phyloP scores from a whole-genome alignment of 92 coral and sea anemone species.

The Isaurus tuberculatus region DNA sequence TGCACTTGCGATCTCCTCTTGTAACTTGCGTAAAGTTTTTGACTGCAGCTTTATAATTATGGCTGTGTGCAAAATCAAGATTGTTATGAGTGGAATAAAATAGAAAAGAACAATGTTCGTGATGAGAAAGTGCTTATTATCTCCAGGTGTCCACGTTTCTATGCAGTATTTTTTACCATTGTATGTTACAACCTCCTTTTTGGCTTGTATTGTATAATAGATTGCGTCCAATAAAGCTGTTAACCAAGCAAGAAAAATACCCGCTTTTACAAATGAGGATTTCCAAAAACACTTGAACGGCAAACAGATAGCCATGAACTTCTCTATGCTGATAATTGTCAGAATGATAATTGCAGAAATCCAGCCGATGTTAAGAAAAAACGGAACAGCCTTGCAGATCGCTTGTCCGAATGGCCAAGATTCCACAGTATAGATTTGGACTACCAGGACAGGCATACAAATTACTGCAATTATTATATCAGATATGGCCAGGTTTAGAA shows the following conservation, averaged over 20 bases:
- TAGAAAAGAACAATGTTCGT: conserved; percentile 15
- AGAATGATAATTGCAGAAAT: conserved; percentile 24
- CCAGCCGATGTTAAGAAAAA: conserved; percentile 35
- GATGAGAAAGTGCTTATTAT: neutral
- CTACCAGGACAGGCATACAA: conserved; percentile 40
- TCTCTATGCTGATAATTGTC: conserved; percentile 28
- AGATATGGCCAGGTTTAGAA: conserved; percentile 29
- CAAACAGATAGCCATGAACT: conserved; percentile 31
- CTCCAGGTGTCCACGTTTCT: neutral
- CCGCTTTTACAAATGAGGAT: conserved; percentile 26
- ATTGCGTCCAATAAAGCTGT: neutral
- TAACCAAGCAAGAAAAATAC: conserved; percentile 22
- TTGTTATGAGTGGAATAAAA: neutral
- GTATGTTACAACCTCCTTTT: neutral
- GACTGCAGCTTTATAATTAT: conserved; percentile 1
- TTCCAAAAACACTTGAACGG: conserved; percentile 33
- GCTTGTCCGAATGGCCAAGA: conserved; percentile 27
- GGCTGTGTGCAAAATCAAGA: neutral
- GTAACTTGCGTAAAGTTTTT: neutral
- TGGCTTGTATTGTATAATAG: conserved; percentile 12
- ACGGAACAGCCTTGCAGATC: conserved; percentile 16
- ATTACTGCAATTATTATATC: conserved; percentile 33
- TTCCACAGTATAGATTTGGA: conserved; percentile 14
- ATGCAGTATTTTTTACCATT: neutral
- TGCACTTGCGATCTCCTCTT: neutral